Conservation (phyloP, 2,797 vertebrate genomes). For the Moxostoma hubbsi region DNA sequence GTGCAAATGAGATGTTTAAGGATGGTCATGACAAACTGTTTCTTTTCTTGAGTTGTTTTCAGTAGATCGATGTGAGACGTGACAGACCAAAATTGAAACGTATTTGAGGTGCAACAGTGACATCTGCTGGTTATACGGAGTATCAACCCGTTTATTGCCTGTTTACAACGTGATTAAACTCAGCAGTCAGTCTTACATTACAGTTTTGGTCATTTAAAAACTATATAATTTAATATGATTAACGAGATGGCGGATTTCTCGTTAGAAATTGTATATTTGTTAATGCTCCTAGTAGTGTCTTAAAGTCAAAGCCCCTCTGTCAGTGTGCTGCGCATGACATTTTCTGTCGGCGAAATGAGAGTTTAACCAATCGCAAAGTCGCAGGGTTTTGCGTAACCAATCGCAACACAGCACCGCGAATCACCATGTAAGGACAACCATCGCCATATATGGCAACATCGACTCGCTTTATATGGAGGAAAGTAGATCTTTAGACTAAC, state of each 20-base stretch:
- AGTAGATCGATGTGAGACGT: background rate
- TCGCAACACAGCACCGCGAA: constrained; percentile 74
- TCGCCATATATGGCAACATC: constrained; percentile 89
- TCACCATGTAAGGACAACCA: constrained; percentile 87
- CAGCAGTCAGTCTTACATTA: too few species aligned
- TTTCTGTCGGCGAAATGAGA: constrained; percentile 4
- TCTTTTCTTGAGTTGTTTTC: background rate
- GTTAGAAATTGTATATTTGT: background rate
- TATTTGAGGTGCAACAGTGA: background rate
- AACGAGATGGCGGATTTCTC: background rate
- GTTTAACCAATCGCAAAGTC: constrained; percentile 51
- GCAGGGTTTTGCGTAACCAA: constrained; percentile 65
- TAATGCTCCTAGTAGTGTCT: too few species aligned
- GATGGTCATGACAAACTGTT: background rate
- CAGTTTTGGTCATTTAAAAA: too few species aligned
- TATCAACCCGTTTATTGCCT: background rate
- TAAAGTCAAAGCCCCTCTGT: background rate
- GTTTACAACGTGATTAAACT: background rate
- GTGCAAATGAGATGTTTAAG: background rate
- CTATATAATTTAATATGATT: background rate
- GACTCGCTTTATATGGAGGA: constrained; percentile 87
- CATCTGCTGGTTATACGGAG: constrained; percentile 18
- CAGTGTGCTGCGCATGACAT: constrained; percentile 5
- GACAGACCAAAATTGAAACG: background rate
- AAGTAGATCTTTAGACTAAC: constrained; percentile 68